Evolutionary conservation across 2,113 vertebrate genomes (phyloP).

Genomic region (Alligator sinensis): DNA sequence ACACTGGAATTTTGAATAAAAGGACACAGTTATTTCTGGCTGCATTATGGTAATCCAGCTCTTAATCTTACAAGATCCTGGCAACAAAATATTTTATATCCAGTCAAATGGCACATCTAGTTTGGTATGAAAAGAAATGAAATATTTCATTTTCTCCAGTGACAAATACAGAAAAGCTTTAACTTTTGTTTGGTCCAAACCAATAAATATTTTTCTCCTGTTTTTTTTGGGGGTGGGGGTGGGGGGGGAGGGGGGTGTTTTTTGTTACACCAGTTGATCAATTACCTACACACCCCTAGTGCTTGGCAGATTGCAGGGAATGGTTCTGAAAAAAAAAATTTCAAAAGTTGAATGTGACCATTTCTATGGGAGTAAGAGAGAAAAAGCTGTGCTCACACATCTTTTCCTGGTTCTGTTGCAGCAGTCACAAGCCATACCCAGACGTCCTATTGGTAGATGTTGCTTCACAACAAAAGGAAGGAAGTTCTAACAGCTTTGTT

Average conservation of each 20-base stretch:
- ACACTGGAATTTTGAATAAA: too few species aligned
- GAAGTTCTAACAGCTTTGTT: neutral
- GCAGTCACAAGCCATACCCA: neutral
- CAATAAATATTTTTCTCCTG: neutral
- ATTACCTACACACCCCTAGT: neutral
- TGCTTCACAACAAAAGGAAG: neutral
- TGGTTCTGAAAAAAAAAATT: neutral
- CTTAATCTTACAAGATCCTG: conserved; percentile 12
- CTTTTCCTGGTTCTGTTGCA: neutral
- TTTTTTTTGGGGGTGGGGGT: too few species aligned
- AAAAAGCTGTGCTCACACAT: neutral
- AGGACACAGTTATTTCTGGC: too few species aligned
- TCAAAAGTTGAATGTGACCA: neutral
- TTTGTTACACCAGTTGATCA: neutral
- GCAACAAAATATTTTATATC: neutral
- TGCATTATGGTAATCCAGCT: neutral
- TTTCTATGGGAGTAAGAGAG: neutral
- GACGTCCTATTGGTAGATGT: neutral
- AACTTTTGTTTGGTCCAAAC: neutral
- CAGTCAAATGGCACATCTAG: neutral
- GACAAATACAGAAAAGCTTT: neutral
- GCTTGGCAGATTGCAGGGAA: neutral
- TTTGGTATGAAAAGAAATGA: neutral
- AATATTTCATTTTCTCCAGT: neutral
- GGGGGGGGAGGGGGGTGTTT: neutral